Conservation (phyloP, 2,797 vertebrate species). For the Percopsis omiscomaycus region DNA sequence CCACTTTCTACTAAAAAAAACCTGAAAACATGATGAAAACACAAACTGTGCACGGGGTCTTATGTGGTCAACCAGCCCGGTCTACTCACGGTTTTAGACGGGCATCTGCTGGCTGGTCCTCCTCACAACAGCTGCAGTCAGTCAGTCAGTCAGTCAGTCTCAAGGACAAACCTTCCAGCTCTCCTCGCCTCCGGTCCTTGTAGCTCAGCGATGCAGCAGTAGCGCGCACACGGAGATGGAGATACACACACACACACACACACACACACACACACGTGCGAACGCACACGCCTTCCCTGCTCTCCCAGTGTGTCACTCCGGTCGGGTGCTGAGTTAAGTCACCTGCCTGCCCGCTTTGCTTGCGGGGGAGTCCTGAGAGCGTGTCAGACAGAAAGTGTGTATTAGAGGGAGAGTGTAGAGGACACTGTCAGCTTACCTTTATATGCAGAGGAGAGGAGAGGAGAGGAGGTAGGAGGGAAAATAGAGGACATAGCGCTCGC, state of each 20-base stretch:
- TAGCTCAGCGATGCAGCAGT: slow-evolving; percentile 74
- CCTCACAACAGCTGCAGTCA: slow-evolving; percentile 72
- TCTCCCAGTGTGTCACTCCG: slow-evolving; percentile 48
- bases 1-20: too few species aligned
- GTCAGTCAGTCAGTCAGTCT: slow-evolving; percentile 71
- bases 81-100: slow-evolving; percentile 65
- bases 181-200: slow-evolving; percentile 71
- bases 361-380: slow-evolving; percentile 63
- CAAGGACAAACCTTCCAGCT: slow-evolving; percentile 77
- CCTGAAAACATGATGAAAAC: background rate
- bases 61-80: background rate
- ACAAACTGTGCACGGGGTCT: too few species aligned
- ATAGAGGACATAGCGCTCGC: slow-evolving; percentile 60
- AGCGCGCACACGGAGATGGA: slow-evolving; percentile 22
- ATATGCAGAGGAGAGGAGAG: slow-evolving; percentile 35
- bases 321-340: slow-evolving; percentile 64
- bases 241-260: slow-evolving; percentile 30
- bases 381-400: slow-evolving; percentile 66
- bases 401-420: slow-evolving; percentile 33
- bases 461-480: slow-evolving; percentile 40
- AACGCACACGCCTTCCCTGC: slow-evolving; percentile 4
- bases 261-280: slow-evolving; percentile 20
- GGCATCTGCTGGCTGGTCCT: slow-evolving; percentile 66
- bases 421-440: slow-evolving; percentile 46
- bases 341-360: slow-evolving; percentile 55